Base-by-base conservation (phyloP, 2,888 invertebrate species). In the Pollenia labialis region DNA sequence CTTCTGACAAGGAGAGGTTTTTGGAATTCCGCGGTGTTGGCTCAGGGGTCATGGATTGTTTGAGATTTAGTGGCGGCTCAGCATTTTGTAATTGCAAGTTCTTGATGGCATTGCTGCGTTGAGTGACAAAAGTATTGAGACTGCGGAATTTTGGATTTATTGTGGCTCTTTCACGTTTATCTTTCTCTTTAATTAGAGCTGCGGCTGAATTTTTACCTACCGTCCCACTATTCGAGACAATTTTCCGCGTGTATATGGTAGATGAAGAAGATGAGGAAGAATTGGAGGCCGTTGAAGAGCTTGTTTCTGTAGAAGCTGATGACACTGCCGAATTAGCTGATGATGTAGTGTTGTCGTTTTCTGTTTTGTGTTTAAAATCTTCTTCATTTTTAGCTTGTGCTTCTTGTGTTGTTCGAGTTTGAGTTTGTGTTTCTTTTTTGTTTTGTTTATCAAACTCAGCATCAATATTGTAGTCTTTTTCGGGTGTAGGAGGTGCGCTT, bases 1-100 rank as follows among this genome's bases (percentile, higher is more conserved):
- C 97, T 87, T 96, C 96, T 0, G 97, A 97, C 84, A 97, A 90
- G 0, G 97, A 97, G 88, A 97, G 94, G 79, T 95, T 95, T 89
- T 90, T 91, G 60, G 74, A 76, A 72, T 84, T 88, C 40, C 89
- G 90, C 0, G 96, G 96, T 0, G 95, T 95, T 9, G 96, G 95
- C 91, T 96, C 96, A 0, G 96, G 96, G 4, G 94, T 92, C 86
- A 90, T 88, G n/a, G 93, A 91, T 44, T 93, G 92, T 85, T 92
- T 91, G 0, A 90, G 89, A 60, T 90, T 90, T 71, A 90, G 83
- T 85, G 91, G 90, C 0, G 93, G 91, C 50, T 90, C 90, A 76
- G 92, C 90, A 2, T 92, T 90, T 54, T 92, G 92, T 64, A 92
- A 77, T 74, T 92, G 91, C 44, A 91, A 81, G 77, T 92, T 92